Percentiles rank a stretch among this genome's conserved stretches.
Evolutionary conservation across 2,113 vertebrate genomes (phyloP).

Genomic region (Sylvia atricapilla): DNA sequence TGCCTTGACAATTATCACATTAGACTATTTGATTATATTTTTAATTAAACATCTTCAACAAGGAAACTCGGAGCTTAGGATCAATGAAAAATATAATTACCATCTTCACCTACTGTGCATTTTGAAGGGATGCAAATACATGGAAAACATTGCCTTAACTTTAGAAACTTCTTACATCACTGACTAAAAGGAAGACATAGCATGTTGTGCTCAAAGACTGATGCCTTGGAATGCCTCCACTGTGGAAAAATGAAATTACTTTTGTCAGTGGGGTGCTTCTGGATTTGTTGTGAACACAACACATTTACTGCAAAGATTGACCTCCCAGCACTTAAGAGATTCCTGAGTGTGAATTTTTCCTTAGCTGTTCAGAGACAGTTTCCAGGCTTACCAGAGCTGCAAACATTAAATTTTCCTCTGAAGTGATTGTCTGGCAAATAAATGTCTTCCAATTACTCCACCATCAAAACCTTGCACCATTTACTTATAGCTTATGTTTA

Average conservation of each 20-base stretch:
- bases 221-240: not conserved
- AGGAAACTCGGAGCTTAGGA: not conserved
- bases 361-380: not conserved
- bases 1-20: not conserved
- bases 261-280: not conserved
- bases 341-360: not conserved
- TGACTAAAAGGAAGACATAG: not conserved
- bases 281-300: not conserved
- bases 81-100: conserved; percentile 9
- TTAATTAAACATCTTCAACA: conserved; percentile 17
- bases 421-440: not conserved
- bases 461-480: not conserved
- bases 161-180: not conserved
- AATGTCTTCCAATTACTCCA: not conserved
- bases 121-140: conserved; percentile 43
- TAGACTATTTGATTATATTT: not conserved
- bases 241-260: not conserved
- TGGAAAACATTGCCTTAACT: not conserved
- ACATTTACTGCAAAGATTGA: not conserved
- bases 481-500: not conserved
- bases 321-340: not conserved
- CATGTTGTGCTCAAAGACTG: not conserved
- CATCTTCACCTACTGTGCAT: not conserved
- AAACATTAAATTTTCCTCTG: not conserved
- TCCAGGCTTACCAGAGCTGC: not conserved